Percentiles rank a stretch among this genome's conserved stretches.
These are phyloP conservation scores for Eulemur rufifrons DNA, from an alignment of 2,113 vertebrate species.

Conservation along the genomic window DNA sequence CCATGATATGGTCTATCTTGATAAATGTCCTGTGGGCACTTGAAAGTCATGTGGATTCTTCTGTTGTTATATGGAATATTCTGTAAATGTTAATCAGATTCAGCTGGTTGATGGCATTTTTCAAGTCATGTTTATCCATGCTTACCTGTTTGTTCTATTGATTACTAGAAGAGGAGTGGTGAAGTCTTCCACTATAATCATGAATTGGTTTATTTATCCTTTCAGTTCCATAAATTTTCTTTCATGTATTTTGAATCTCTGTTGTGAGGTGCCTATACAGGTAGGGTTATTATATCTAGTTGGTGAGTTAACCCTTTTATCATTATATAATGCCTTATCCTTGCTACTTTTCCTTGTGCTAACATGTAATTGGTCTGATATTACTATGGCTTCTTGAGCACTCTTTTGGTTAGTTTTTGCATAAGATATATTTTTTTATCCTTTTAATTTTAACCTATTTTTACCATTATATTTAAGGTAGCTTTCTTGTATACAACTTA, in stretches of 20 bases:
- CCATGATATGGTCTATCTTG: not conserved
- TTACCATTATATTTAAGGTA: not conserved
- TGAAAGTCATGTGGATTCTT: not conserved
- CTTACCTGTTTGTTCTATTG: not conserved
- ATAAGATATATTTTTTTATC: not conserved
- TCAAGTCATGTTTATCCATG: not conserved
- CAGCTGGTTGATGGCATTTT: not conserved
- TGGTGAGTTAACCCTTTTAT: not conserved
- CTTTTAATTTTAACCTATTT: not conserved
- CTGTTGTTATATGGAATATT: not conserved
- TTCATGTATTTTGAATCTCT: not conserved
- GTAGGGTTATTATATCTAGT: not conserved
- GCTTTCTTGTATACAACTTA: not conserved
- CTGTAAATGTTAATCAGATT: not conserved
- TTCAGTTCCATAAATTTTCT: not conserved
- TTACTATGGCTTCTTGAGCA: not conserved
- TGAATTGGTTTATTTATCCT: not conserved
- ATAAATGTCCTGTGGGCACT: not conserved
- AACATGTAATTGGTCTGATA: not conserved
- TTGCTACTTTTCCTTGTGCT: not conserved
- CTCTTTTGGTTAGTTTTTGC: not conserved
- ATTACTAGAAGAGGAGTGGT: not conserved
- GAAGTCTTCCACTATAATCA: not conserved
- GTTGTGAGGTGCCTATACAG: not conserved
- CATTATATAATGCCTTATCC: not conserved